Conservation (phyloP, 2,888 invertebrate genomes). For the Dasysyrphus albostriatus region DNA sequence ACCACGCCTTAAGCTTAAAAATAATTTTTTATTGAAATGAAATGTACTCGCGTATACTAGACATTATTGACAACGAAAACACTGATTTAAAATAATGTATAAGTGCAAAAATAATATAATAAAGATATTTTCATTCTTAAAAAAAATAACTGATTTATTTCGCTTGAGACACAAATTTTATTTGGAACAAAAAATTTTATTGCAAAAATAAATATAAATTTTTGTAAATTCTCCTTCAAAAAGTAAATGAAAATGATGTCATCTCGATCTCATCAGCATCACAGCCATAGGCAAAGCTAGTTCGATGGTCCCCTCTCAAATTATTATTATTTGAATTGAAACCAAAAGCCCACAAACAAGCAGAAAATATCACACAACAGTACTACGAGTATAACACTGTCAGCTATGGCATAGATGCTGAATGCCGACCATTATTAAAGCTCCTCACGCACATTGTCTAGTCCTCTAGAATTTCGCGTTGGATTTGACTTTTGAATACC, state of each 20-base stretch:
- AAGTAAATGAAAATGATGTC: slow-evolving; percentile 60
- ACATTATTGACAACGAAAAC: not conserved
- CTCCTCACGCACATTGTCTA: slow-evolving; percentile 69
- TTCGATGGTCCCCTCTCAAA: slow-evolving; percentile 39
- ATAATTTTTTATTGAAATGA: not conserved
- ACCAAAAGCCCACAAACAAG: slow-evolving; percentile 35
- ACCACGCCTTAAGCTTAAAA: not conserved
- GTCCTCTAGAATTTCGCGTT: slow-evolving; percentile 26
- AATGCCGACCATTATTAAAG: slow-evolving; percentile 35
- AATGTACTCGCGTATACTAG: not conserved
- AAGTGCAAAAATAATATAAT: slow-evolving; percentile 21
- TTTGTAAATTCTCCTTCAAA: slow-evolving; percentile 20
- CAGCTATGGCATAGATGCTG: slow-evolving; percentile 6
- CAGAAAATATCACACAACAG: slow-evolving; percentile 25
- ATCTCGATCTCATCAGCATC: not conserved
- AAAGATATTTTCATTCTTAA: slow-evolving; percentile 27
- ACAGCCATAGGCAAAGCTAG: slow-evolving; percentile 36
- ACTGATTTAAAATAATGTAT: slow-evolving; percentile 11
- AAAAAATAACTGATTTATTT: slow-evolving; percentile 7
- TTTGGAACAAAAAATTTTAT: slow-evolving; percentile 59
- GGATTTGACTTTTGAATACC: slow-evolving; percentile 24
- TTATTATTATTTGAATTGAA: slow-evolving; percentile 15
- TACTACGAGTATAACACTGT: slow-evolving; percentile 1
- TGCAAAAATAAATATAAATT: slow-evolving; percentile 56
- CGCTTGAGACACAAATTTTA: slow-evolving; percentile 34